These are phyloP conservation scores for Gallinago stenura DNA, from an alignment of 2,797 vertebrate species.

Conservation along the genomic window DNA sequence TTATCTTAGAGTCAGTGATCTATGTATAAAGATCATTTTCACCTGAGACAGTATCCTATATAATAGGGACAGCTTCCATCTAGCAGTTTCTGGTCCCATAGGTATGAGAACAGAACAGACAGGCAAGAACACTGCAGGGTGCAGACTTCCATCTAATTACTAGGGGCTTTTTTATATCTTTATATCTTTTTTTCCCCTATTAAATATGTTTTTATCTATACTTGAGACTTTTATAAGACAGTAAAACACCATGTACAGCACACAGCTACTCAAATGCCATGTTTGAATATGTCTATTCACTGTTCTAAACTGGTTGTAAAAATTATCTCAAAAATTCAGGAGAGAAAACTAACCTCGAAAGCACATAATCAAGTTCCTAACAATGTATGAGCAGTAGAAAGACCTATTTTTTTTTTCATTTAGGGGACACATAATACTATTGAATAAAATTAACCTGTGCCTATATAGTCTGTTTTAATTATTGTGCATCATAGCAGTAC, in stretches of 20 bases:
- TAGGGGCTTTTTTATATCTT: not conserved
- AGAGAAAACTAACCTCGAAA: not conserved
- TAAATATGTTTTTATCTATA: not conserved
- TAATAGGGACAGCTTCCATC: not conserved
- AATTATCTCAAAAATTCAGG: not conserved
- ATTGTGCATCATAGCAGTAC: not conserved
- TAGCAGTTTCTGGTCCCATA: not conserved
- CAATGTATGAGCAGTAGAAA: not conserved
- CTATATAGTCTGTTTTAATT: not conserved
- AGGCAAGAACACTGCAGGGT: not conserved
- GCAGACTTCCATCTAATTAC: not conserved
- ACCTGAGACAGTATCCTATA: not conserved
- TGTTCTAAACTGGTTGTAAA: not conserved
- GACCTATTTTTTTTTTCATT: not conserved
- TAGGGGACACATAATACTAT: not conserved
- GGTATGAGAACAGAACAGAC: not conserved
- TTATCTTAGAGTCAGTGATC: not conserved
- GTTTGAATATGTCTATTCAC: not conserved
- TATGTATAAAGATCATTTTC: not conserved
- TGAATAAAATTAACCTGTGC: not conserved
- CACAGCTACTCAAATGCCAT: not conserved
- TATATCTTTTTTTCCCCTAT: not conserved
- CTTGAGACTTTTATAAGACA: not conserved
- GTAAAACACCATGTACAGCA: not conserved
- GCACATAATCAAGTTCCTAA: not conserved